These are phyloP conservation scores for Poecilia picta DNA, from an alignment of 2,797 vertebrate genomes.

Conservation along the genomic window DNA sequence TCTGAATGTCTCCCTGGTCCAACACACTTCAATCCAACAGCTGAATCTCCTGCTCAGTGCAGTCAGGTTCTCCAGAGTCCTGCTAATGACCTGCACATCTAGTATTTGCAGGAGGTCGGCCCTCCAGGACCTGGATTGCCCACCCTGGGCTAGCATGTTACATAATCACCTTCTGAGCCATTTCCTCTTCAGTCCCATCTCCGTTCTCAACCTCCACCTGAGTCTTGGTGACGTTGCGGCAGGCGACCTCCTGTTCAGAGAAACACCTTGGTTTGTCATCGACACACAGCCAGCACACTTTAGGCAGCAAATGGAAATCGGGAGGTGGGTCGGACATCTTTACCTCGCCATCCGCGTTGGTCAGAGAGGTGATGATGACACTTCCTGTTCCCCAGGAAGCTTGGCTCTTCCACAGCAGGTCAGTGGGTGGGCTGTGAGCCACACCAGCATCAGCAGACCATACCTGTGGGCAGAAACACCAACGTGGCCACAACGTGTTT, in stretches of 20 bases:
- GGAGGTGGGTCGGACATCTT: not conserved
- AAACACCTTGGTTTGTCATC: no score
- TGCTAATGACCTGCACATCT: no score
- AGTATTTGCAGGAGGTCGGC: no score
- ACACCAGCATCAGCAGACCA: constrained; percentile 92
- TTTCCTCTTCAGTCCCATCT: constrained; percentile 91
- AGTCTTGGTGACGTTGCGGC: constrained; percentile 84
- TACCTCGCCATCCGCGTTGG: constrained; percentile 91
- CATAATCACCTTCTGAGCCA: constrained; percentile 84
- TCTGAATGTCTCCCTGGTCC: no score
- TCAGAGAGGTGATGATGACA: constrained; percentile 82
- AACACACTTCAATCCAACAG: no score
- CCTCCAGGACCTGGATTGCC: no score
- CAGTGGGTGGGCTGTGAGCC: constrained; percentile 89
- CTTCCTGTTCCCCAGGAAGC: constrained; percentile 90
- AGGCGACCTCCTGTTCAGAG: constrained; percentile 88
- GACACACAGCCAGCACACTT: not conserved
- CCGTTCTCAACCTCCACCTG: constrained; percentile 86
- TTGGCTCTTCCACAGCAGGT: constrained; percentile 95
- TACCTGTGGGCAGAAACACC: constrained; percentile 77
- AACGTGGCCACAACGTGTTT: no score
- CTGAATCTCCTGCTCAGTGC: no score
- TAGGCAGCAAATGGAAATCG: not conserved
- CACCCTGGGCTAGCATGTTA: not conserved
- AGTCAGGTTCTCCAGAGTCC: no score